Conservation (phyloP, 2,113 vertebrate genomes). For the Crotalus tigris region DNA sequence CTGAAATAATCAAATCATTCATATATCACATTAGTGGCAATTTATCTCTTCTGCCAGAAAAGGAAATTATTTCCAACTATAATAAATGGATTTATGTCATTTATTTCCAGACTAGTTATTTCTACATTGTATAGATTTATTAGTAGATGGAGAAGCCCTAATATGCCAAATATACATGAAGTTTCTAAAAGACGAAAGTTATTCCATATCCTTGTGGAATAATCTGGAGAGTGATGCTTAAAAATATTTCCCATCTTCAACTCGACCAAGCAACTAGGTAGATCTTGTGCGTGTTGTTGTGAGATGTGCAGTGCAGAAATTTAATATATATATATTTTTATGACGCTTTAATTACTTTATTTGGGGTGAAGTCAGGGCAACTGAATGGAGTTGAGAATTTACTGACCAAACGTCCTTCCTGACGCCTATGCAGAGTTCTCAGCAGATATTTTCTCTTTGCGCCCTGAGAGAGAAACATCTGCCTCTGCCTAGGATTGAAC, state of each 20-base stretch:
- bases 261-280: background rate
- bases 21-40: slow-evolving; percentile 66
- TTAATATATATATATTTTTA: background rate
- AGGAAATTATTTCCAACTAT: slow-evolving; percentile 66
- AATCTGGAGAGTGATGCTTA: background rate
- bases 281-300: background rate
- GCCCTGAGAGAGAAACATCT: background rate
- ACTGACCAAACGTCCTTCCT: background rate
- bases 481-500: background rate
- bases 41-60: slow-evolving; percentile 73
- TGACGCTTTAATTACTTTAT: background rate
- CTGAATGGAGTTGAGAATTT: background rate
- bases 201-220: slow-evolving; percentile 34
- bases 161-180: slow-evolving; percentile 48
- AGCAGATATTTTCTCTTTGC: background rate
- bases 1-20: slow-evolving; percentile 74
- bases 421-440: background rate
- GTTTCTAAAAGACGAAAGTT: slow-evolving; percentile 47
- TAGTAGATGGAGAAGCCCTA: slow-evolving; percentile 41
- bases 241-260: background rate
- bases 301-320: background rate
- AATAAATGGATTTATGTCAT: slow-evolving; percentile 68
- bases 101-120: slow-evolving; percentile 66
- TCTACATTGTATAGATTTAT: slow-evolving; percentile 56
- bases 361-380: background rate